Evolutionary conservation across 1,140 invertebrate species (phyloP), one percentile per base, ranked within the genome.

Genomic region (Vanessa atalanta): DNA sequence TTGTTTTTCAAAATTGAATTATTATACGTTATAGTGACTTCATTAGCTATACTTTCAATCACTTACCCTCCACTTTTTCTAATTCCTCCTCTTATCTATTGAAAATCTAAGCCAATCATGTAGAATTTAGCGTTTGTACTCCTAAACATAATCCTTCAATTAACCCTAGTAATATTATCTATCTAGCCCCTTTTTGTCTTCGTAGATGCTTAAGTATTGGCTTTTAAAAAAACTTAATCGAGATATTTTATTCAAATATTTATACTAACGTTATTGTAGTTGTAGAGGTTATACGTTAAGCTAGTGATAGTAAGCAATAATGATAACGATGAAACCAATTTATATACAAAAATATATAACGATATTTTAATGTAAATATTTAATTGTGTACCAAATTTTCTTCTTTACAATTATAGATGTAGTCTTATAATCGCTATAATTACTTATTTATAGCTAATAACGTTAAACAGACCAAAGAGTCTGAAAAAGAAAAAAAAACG

Each of bases 211-310:
- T 85, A 81, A 82, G 48, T 83, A 84, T 83, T 83, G 68, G 90
- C 88, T 90, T 89, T 78, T 83, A 82, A 86, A 78, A 79, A 81
- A 86, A 81, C 74, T 85, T 81, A 84, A 85, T 79, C 80, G 78
- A 90, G 82, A 89, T 87, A 90, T 92, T 90, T 89, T 90, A 90
- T 90, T 89, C 88, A 87, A 92, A 92, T 90, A 90, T 92, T 89
- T 91, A 92, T 92, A 92, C 82, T 89, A 90, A 86, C 84, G 88
- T 89, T 90, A 90, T 90, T 80, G 78, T 88, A 88, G 85, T 90
- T 84, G 87, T 90, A 91, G 87, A 78, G 67, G 79, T 77, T 85
- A 83, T 85, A 83, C 68, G 77, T 78, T 82, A 88, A 86, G 82
- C 75, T 83, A 82, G 79, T 82, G 79, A 75, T 81, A 76, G 77